phyloP scores from a whole-genome alignment of 2,888 invertebrate species.

The Megamerina dolium region DNA sequence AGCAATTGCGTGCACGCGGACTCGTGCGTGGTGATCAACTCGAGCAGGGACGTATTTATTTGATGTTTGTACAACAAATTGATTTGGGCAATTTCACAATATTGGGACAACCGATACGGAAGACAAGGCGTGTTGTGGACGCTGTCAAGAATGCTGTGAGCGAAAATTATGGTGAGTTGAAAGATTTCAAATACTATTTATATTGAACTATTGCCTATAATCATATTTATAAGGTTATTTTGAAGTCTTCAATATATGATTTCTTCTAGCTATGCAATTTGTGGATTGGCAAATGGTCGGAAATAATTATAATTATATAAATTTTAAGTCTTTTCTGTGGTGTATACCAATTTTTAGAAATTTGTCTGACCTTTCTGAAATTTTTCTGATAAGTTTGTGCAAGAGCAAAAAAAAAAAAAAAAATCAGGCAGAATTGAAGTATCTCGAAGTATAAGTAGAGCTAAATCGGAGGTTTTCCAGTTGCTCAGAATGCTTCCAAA shows the following conservation, averaged over 20 bases:
- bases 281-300: conserved; percentile 19
- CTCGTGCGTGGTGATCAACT: conserved; percentile 43
- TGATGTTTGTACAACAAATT: conserved; percentile 48
- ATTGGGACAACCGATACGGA: conserved; percentile 47
- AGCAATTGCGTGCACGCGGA: conserved; percentile 42
- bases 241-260: background rate
- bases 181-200: conserved; percentile 10
- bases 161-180: conserved; percentile 50
- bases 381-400: no score
- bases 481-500: no score
- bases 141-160: conserved; percentile 47
- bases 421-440: no score
- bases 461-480: no score
- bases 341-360: no score
- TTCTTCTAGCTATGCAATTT: background rate
- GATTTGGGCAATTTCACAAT: conserved; percentile 48
- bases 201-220: background rate
- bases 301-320: no score
- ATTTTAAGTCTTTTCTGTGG: no score
- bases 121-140: conserved; percentile 39
- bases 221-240: background rate
- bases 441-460: no score
- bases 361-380: no score
- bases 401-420: no score
- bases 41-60: conserved; percentile 45